These are phyloP conservation scores for Tolmerus cingulatus DNA, from an alignment of 2,888 invertebrate species.

Conservation along the genomic window DNA sequence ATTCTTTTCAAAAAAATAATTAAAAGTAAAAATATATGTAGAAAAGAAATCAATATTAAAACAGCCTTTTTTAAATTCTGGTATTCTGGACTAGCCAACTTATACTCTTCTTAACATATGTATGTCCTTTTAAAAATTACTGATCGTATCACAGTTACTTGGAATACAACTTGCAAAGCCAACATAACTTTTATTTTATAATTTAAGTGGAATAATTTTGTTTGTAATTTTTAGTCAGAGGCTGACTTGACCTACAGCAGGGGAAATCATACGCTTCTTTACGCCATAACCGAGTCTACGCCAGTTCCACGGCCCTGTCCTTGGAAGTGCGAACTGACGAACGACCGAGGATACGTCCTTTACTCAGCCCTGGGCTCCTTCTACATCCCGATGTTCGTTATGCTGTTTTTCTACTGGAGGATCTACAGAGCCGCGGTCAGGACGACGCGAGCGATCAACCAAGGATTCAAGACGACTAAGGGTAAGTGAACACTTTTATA, in stretches of 20 bases:
- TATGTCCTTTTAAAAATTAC: no score
- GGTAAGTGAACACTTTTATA: constrained; percentile 64
- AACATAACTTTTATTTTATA: background rate
- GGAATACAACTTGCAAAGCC: no score
- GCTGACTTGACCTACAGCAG: constrained; percentile 58
- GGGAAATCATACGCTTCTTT: constrained; percentile 63
- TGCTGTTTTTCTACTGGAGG: constrained; percentile 97
- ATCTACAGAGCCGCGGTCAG: constrained; percentile 94
- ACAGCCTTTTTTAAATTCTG: no score
- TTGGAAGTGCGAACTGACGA: constrained; percentile 90
- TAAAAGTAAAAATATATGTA: no score
- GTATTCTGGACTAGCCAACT: no score
- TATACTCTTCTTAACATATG: no score
- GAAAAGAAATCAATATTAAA: no score
- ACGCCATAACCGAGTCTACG: constrained; percentile 55
- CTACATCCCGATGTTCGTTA: constrained; percentile 97
- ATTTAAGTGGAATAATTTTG: background rate
- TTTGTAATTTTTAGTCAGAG: constrained; percentile 54
- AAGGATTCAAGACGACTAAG: constrained; percentile 88
- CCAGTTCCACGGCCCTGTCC: constrained; percentile 71
- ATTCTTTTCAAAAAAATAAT: no score
- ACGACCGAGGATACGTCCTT: constrained; percentile 94
- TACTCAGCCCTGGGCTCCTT: constrained; percentile 98
- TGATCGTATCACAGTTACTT: no score
- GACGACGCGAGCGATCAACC: constrained; percentile 91